These are phyloP conservation scores for Auanema freiburgensis DNA, from an alignment of 2,888 invertebrate genomes.

Conservation along the genomic window DNA sequence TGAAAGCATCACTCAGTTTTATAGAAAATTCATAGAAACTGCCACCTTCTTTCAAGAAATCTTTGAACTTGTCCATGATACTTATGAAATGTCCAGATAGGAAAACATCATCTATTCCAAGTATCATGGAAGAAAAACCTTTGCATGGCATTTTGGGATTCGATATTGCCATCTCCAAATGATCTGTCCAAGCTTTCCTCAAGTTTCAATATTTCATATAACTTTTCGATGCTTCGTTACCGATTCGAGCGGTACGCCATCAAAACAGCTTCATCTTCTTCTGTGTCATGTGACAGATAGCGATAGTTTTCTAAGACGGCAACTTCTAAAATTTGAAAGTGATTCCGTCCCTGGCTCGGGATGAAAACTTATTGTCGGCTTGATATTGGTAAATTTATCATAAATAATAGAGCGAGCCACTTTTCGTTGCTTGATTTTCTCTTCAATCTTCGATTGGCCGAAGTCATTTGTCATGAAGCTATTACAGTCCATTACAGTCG, in stretches of 20 bases:
- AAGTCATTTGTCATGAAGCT: constrained; percentile 64
- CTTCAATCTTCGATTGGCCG: constrained; percentile 49
- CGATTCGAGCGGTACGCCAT: too few species aligned
- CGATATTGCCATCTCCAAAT: background rate
- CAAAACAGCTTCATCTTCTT: too few species aligned
- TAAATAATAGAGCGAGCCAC: constrained; percentile 40
- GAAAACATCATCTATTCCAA: too few species aligned
- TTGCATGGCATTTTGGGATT: background rate
- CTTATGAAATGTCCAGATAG: too few species aligned
- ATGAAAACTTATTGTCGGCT: constrained; percentile 5
- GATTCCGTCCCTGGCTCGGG: too few species aligned
- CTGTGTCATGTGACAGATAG: background rate
- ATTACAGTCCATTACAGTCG: constrained; percentile 65
- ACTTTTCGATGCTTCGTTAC: too few species aligned
- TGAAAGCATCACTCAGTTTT: too few species aligned
- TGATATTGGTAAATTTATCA: constrained; percentile 19
- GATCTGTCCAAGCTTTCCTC: background rate
- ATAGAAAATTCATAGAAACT: too few species aligned
- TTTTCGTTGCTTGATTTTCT: constrained; percentile 8
- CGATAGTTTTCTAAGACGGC: background rate
- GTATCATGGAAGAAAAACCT: background rate
- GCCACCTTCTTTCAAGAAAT: too few species aligned
- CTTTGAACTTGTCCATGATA: too few species aligned
- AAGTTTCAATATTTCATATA: background rate
- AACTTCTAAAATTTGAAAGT: background rate